Conservation (phyloP, 2,888 invertebrate genomes). For the Incurvaria masculella region DNA sequence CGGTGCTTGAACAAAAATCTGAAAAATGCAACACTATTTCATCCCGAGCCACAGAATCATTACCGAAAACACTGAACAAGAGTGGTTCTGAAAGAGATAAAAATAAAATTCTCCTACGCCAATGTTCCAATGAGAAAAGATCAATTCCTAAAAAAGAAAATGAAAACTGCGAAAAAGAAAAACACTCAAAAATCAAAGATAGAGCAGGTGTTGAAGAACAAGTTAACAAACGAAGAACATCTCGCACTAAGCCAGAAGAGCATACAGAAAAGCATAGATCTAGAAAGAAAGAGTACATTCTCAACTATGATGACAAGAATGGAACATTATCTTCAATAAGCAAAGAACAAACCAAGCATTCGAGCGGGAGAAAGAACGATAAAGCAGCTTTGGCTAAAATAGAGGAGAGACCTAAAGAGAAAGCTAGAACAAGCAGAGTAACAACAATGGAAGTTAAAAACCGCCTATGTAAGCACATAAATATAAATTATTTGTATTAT, state of each 20-base stretch:
- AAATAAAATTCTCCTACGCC: not conserved
- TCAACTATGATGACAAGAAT: conserved; percentile 49
- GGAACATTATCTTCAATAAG: conserved; percentile 46
- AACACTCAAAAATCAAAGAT: no score
- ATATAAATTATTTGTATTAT: no score
- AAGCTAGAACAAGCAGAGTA: conserved; percentile 27
- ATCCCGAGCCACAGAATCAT: not conserved
- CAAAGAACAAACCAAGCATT: conserved; percentile 30
- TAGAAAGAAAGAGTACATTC: conserved; percentile 39
- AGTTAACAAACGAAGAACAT: conserved; percentile 4
- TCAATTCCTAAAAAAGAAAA: no score
- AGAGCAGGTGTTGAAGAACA: not conserved
- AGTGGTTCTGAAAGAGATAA: not conserved
- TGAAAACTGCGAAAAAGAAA: no score
- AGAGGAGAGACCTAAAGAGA: conserved; percentile 29
- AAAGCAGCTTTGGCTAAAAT: conserved; percentile 22
- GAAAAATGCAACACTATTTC: not conserved
- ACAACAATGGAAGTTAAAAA: conserved; percentile 17
- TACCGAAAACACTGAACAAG: not conserved
- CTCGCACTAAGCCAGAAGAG: not conserved
- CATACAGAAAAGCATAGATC: conserved; percentile 14
- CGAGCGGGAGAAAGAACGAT: conserved; percentile 21
- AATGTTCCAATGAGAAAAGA: not conserved
- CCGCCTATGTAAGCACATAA: conserved; percentile 36
- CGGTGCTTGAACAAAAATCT: not conserved